phyloP scores from a whole-genome alignment of 2,888 invertebrate genomes.

The Neocrepidodera transversa region DNA sequence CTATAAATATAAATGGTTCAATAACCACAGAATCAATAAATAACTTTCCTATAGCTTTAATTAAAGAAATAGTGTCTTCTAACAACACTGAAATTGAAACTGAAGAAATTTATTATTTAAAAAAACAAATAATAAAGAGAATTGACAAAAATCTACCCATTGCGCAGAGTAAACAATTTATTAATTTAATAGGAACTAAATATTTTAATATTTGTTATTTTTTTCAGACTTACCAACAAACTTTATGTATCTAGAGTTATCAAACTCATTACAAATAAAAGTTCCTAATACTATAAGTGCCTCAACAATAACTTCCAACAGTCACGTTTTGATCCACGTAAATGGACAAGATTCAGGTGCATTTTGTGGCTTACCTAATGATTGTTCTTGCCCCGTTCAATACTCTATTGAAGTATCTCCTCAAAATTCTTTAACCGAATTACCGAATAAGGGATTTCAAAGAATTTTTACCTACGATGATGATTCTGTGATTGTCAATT shows the following conservation, averaged over 20 bases:
- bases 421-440: slow-evolving; percentile 44
- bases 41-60: slow-evolving; percentile 46
- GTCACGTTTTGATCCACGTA: slow-evolving; percentile 49
- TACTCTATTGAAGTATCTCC: slow-evolving; percentile 52
- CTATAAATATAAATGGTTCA: slow-evolving; percentile 43
- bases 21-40: slow-evolving; percentile 52
- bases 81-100: slow-evolving; percentile 42
- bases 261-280: slow-evolving; percentile 49
- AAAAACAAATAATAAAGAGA: slow-evolving; percentile 43
- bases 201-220: slow-evolving; percentile 4
- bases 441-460: slow-evolving; percentile 50
- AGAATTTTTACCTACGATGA: slow-evolving; percentile 54
- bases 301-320: slow-evolving; percentile 43
- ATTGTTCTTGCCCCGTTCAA: slow-evolving; percentile 53
- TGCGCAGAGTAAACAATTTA: slow-evolving; percentile 39
- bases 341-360: slow-evolving; percentile 47
- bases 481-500: slow-evolving; percentile 48
- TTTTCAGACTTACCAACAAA: slow-evolving; percentile 50
- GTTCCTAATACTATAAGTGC: slow-evolving; percentile 48
- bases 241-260: slow-evolving; percentile 55
- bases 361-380: slow-evolving; percentile 49
- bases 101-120: slow-evolving; percentile 47
- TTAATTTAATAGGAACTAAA: slow-evolving; percentile 6
- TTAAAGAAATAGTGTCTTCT: slow-evolving; percentile 46
- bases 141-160: slow-evolving; percentile 40